Conservation (phyloP, 2,113 vertebrate genomes). For the Herpailurus yagouaroundi region DNA sequence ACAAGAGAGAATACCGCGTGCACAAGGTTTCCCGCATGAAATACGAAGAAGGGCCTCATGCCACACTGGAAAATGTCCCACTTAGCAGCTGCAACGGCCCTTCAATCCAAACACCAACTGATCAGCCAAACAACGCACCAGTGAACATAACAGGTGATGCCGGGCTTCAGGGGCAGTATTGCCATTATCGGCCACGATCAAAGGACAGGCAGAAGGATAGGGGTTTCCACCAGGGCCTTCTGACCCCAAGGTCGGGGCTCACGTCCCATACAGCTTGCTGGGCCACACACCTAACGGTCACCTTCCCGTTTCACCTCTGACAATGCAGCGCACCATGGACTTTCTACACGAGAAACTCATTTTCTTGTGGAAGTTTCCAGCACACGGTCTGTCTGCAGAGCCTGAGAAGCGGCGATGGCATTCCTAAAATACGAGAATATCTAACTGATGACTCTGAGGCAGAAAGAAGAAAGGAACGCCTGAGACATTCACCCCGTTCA, state of each 20-base stretch:
- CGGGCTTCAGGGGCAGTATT: rapidly evolving
- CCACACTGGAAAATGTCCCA: rapidly evolving
- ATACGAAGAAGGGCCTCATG: not conserved
- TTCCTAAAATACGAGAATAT: not conserved
- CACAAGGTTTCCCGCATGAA: not conserved
- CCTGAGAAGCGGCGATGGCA: not conserved
- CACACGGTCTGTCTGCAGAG: not conserved
- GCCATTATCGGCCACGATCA: rapidly evolving
- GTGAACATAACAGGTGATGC: rapidly evolving
- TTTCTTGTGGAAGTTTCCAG: not conserved
- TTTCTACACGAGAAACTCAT: rapidly evolving
- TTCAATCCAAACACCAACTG: not conserved
- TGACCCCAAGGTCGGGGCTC: not conserved
- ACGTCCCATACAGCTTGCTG: rapidly evolving
- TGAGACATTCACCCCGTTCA: rapidly evolving
- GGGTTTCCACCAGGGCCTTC: not conserved
- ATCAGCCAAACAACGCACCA: not conserved
- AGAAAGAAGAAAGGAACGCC: not conserved
- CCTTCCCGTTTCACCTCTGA: not conserved
- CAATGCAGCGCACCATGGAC: no score
- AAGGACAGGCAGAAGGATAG: rapidly evolving
- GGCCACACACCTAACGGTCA: rapidly evolving
- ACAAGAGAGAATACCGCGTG: not conserved
- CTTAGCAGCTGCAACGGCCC: rapidly evolving
- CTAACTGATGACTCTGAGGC: rapidly evolving